Evolutionary conservation across 2,797 vertebrate genomes (phyloP).

Genomic region (Galaxias olidus): DNA sequence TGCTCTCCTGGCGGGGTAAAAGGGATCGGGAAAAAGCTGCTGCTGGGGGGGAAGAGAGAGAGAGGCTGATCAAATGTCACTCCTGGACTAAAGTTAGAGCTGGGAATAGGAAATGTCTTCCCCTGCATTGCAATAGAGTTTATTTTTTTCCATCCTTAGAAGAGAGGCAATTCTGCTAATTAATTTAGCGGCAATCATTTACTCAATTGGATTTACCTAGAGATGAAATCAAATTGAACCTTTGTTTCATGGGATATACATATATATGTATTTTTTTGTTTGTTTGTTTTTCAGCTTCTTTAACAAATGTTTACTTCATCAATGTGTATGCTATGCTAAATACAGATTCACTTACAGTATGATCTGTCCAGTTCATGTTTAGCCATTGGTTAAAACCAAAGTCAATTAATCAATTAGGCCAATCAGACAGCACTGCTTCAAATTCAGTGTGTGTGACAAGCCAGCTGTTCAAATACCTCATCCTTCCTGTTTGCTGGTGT

Average conservation of each 20-base stretch:
- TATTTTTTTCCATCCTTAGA: no score
- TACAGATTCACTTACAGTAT: background rate
- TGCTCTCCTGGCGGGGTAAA: slow-evolving; percentile 62
- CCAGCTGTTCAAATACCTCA: background rate
- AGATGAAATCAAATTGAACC: no score
- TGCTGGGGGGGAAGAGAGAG: background rate
- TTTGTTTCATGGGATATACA: no score
- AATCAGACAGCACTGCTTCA: slow-evolving; percentile 30
- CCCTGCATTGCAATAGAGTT: no score
- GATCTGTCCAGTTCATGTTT: background rate
- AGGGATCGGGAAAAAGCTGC: slow-evolving; percentile 42
- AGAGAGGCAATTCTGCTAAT: no score
- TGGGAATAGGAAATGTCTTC: no score
- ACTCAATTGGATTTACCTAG: no score
- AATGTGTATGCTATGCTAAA: background rate
- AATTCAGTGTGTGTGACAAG: slow-evolving; percentile 22
- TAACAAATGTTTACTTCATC: background rate
- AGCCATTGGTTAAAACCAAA: slow-evolving; percentile 22
- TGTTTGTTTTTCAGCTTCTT: no score
- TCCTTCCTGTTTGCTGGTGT: background rate
- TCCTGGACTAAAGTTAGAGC: no score
- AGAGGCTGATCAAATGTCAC: no score
- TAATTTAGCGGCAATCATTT: no score
- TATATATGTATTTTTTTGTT: no score
- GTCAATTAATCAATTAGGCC: slow-evolving; percentile 35